Conservation (phyloP, 2,888 invertebrate genomes). For the Meiosimyza decipiens region DNA sequence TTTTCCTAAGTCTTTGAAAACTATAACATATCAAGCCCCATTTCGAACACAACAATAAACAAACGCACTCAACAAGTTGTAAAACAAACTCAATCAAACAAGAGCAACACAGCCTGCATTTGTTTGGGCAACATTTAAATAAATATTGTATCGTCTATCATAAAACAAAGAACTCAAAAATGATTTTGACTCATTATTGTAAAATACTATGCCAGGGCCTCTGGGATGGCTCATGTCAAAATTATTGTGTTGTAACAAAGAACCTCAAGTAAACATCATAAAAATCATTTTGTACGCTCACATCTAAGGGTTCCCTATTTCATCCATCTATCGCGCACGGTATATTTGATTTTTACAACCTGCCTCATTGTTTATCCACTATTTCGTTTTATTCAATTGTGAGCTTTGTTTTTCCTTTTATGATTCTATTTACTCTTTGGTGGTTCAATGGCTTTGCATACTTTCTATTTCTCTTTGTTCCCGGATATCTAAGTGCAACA, state of each 20-base stretch:
- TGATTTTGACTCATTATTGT: slow-evolving; percentile 1
- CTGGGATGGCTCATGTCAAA: slow-evolving; percentile 28
- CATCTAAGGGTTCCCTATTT: neutral
- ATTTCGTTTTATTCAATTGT: neutral
- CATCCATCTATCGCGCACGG: neutral
- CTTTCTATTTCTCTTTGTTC: neutral
- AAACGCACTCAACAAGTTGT: slow-evolving; percentile 23
- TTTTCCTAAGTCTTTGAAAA: neutral
- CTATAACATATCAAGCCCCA: slow-evolving; percentile 20
- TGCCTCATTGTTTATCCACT: slow-evolving; percentile 26
- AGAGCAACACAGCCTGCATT: slow-evolving; percentile 17
- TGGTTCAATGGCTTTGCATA: too few species aligned
- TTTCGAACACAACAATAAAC: slow-evolving; percentile 5
- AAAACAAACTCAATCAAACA: slow-evolving; percentile 4
- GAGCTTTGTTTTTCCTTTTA: too few species aligned
- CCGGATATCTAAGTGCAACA: neutral
- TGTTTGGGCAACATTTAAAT: slow-evolving; percentile 21
- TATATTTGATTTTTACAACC: slow-evolving; percentile 30
- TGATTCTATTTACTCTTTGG: too few species aligned
- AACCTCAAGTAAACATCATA: slow-evolving; percentile 31
- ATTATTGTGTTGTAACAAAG: neutral
- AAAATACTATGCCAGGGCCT: neutral
- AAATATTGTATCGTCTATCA: slow-evolving; percentile 3
- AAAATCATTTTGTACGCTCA: slow-evolving; percentile 19
- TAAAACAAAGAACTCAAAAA: slow-evolving; percentile 2